These are phyloP conservation scores for Platycercus adscitus DNA, from an alignment of 2,113 vertebrate genomes.

Conservation along the genomic window DNA sequence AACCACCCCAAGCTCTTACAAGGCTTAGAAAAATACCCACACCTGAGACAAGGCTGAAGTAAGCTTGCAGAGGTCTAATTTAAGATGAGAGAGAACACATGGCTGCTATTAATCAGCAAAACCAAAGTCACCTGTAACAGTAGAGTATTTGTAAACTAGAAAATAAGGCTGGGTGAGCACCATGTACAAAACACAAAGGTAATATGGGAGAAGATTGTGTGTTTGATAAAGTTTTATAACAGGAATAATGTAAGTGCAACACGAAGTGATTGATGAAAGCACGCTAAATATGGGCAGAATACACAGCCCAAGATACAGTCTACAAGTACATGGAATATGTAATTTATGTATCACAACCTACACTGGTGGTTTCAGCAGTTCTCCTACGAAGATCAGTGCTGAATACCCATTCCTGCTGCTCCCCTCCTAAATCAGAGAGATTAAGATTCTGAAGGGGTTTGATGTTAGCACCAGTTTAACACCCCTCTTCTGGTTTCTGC, in stretches of 20 bases:
- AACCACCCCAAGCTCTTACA: accelerated
- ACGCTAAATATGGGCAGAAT: background rate
- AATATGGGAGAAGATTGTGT: background rate
- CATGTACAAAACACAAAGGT: background rate
- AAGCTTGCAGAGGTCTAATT: background rate
- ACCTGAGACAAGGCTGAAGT: background rate
- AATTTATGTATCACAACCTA: background rate
- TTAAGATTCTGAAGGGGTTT: background rate
- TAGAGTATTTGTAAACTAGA: background rate
- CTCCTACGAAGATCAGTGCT: background rate
- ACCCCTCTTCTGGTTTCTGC: background rate
- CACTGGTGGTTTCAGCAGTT: background rate
- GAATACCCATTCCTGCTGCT: background rate
- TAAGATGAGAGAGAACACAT: background rate
- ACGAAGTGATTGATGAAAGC: background rate
- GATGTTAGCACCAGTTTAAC: background rate
- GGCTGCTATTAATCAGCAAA: background rate
- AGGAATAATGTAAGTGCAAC: background rate
- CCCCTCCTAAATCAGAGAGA: background rate
- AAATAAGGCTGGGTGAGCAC: background rate
- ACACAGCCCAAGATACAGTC: background rate
- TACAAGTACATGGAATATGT: background rate
- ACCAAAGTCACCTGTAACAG: background rate
- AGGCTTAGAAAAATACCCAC: background rate
- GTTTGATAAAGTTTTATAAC: background rate